phyloP scores from a whole-genome alignment of 64 coral and sea anemone genomes.

The Stichodactyla helianthus region DNA sequence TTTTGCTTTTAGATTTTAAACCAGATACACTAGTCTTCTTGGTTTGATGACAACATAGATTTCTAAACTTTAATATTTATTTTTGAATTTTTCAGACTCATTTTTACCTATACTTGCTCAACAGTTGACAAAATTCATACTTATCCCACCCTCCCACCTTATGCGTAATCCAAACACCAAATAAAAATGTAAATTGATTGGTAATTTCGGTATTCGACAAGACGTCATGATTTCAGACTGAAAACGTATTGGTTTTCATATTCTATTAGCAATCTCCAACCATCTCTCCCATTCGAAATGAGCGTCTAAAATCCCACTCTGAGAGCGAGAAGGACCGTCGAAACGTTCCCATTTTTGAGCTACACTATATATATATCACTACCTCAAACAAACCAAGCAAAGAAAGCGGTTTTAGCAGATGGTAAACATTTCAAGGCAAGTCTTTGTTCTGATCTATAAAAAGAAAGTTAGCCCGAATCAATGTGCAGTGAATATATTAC shows the following conservation, averaged over 20 bases:
- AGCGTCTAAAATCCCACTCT: not conserved
- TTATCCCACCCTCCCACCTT: too few relatives aligned
- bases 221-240: conserved; percentile 1
- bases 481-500: conserved; percentile 12
- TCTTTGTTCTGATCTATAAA: conserved; percentile 27
- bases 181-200: not conserved
- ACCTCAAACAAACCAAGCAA: not conserved
- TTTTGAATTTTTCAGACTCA: too few relatives aligned
- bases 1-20: too few relatives aligned
- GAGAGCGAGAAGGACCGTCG: not conserved
- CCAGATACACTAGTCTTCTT: too few relatives aligned
- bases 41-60: too few relatives aligned
- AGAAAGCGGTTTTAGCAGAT: conserved; percentile 12
- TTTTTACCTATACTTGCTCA: too few relatives aligned
- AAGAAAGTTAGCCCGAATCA: not conserved
- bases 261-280: not conserved
- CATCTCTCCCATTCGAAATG: not conserved
- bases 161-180: not conserved
- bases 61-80: too few relatives aligned
- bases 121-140: too few relatives aligned
- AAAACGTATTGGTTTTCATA: not conserved
- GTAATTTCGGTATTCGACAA: not conserved
- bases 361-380: not conserved
- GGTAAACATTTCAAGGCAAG: conserved; percentile 6
- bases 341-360: not conserved